Evolutionary conservation across 1,140 invertebrate species (phyloP).

Genomic region (Venustaconcha ellipsiformis): DNA sequence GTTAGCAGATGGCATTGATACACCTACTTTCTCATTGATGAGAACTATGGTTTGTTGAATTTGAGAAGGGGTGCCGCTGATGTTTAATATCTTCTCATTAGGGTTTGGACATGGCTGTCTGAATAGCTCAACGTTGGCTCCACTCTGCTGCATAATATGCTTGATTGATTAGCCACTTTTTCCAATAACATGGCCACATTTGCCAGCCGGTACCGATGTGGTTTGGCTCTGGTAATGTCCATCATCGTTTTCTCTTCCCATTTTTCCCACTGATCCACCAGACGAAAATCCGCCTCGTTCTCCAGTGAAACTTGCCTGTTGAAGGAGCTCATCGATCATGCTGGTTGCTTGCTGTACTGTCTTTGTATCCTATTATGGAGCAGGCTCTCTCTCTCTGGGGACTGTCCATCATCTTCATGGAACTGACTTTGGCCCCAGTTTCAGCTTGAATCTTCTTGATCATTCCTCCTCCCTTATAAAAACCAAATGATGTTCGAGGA

Average conservation of each 20-base stretch:
- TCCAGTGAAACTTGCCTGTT: constrained; percentile 78
- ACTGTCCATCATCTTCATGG: constrained; percentile 41
- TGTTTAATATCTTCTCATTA: constrained; percentile 68
- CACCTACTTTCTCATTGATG: constrained; percentile 64
- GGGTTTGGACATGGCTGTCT: constrained; percentile 64
- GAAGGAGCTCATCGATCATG: constrained; percentile 90
- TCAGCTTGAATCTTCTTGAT: constrained; percentile 95
- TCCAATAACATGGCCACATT: constrained; percentile 96
- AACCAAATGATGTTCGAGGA: constrained; percentile 89
- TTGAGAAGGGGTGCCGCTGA: constrained; percentile 88
- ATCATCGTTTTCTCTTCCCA: constrained; percentile 63
- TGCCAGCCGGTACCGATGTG: constrained; percentile 88
- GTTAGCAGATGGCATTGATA: constrained; percentile 12
- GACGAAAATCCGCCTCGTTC: constrained; percentile 66
- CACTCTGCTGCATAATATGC: constrained; percentile 68
- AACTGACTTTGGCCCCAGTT: constrained; percentile 95
- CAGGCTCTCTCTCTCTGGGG: constrained; percentile 83
- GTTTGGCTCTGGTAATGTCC: constrained; percentile 67
- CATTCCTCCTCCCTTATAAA: constrained; percentile 96
- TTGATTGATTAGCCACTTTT: constrained; percentile 77
- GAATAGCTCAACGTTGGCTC: constrained; percentile 71
- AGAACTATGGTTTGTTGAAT: constrained; percentile 89
- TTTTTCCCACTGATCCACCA: constrained; percentile 67
- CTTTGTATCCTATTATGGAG: constrained; percentile 85
- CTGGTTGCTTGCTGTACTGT: constrained; percentile 88